phyloP scores from a whole-genome alignment of 2,888 invertebrate genomes.

The Lycocerus yunnanus region DNA sequence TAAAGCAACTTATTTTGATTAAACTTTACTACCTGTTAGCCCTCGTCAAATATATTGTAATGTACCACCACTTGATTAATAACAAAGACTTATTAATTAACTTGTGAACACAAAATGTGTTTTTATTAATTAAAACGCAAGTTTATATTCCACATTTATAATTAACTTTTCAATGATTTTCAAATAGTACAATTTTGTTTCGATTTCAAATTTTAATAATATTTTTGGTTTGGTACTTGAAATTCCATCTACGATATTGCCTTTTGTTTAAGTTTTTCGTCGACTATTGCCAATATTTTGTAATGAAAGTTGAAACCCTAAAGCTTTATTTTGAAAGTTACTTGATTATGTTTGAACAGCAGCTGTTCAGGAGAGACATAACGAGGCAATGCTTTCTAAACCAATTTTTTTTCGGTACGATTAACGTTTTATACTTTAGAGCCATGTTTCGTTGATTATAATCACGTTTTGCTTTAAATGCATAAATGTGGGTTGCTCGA shows the following conservation, averaged over 20 bases:
- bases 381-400: background rate
- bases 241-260: background rate
- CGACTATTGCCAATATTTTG: background rate
- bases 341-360: background rate
- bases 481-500: background rate
- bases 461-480: background rate
- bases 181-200: background rate
- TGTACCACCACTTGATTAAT: background rate
- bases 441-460: background rate
- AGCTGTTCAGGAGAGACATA: background rate
- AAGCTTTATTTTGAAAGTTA: background rate
- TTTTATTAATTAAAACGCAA: background rate
- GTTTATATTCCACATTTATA: background rate
- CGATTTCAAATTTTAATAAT: background rate
- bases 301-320: background rate
- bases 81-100: background rate
- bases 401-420: background rate
- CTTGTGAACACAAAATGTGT: background rate
- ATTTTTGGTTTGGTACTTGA: background rate
- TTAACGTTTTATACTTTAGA: background rate
- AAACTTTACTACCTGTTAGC: background rate
- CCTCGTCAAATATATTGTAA: background rate
- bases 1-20: background rate
- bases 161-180: background rate
- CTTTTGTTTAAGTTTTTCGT: background rate